phyloP scores from a whole-genome alignment of 2,888 invertebrate species.

The Watsonalla binaria region DNA sequence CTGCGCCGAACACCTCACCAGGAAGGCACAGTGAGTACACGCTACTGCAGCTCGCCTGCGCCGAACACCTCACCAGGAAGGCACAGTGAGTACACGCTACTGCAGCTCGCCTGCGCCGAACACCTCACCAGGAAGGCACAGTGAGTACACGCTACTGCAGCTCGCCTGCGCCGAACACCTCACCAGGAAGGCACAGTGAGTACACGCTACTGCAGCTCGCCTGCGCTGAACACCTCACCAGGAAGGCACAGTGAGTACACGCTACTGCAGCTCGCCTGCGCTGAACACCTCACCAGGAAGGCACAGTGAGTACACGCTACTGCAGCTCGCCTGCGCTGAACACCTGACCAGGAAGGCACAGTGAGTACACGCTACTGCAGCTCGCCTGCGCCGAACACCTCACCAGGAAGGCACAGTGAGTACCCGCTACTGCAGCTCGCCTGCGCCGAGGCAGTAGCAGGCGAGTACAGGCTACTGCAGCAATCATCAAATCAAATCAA shows the following conservation, averaged over 20 bases:
- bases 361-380: conserved; percentile 72
- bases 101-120: conserved; percentile 48
- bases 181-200: conserved; percentile 75
- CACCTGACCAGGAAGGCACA: conserved; percentile 65
- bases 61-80: conserved; percentile 57
- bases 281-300: conserved; percentile 57
- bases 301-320: conserved; percentile 74
- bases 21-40: conserved; percentile 75
- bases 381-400: conserved; percentile 56
- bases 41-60: conserved; percentile 51
- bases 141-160: conserved; percentile 72
- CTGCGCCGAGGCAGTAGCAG: conserved; percentile 57
- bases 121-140: conserved; percentile 65
- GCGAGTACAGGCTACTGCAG: too few relatives aligned
- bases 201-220: conserved; percentile 54
- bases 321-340: conserved; percentile 48
- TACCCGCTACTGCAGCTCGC: conserved; percentile 54
- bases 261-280: conserved; percentile 51
- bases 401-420: conserved; percentile 75
- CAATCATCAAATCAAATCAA: background rate
- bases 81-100: conserved; percentile 74
- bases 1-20: conserved; percentile 54
- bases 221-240: conserved; percentile 54
- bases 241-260: conserved; percentile 75
- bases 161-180: conserved; percentile 56